Evolutionary conservation across 2,797 vertebrate species (phyloP).

Genomic region (Pachyuromys duprasi): DNA sequence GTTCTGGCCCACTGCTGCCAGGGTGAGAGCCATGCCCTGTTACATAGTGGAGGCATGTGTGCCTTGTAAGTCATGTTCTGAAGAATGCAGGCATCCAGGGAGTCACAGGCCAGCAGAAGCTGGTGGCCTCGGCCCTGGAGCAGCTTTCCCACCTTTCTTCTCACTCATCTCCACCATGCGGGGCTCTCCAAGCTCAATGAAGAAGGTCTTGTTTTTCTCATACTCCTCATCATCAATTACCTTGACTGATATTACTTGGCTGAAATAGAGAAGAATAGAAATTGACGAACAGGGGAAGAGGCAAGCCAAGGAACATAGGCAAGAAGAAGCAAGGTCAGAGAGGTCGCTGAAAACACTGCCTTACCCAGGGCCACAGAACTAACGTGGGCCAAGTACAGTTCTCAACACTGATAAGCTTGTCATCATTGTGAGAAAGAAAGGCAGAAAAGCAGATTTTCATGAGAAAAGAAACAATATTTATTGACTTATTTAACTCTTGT

Average conservation of each 20-base stretch:
- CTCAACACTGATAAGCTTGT: neutral
- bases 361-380: neutral
- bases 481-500: neutral
- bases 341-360: neutral
- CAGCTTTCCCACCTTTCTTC: slow-evolving; percentile 96
- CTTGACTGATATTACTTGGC: slow-evolving; percentile 97
- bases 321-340: slow-evolving; percentile 71
- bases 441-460: slow-evolving; percentile 48
- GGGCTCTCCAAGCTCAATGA: slow-evolving; percentile 96
- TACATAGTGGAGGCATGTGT: slow-evolving; percentile 86
- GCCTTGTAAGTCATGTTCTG: slow-evolving; percentile 78
- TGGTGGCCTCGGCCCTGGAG: slow-evolving; percentile 86
- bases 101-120: slow-evolving; percentile 87
- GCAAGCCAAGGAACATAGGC: slow-evolving; percentile 70
- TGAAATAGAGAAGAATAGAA: slow-evolving; percentile 93
- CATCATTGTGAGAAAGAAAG: slow-evolving; percentile 31
- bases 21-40: slow-evolving; percentile 81
- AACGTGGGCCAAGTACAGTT: neutral
- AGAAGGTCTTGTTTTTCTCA: slow-evolving; percentile 99
- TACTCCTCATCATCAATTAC: slow-evolving; percentile 99
- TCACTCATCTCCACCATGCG: slow-evolving; percentile 98
- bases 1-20: neutral
- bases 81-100: slow-evolving; percentile 87
- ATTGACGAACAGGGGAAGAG: slow-evolving; percentile 86
- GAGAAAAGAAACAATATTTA: slow-evolving; percentile 25